Evolutionary conservation across 2,113 vertebrate species (phyloP).

Genomic region (Notarius quadriscutis): DNA sequence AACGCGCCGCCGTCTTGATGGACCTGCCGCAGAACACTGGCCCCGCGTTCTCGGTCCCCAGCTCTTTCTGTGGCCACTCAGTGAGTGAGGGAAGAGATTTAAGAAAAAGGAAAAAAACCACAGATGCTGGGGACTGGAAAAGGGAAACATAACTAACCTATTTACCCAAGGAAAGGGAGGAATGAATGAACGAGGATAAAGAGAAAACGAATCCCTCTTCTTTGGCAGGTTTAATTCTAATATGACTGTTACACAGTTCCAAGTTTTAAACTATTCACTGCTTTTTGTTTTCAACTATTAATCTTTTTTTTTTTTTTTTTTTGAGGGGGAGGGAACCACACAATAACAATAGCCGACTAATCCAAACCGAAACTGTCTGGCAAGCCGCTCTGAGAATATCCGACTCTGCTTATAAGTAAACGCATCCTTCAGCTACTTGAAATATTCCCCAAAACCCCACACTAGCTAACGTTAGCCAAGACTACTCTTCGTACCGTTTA

Average conservation of each 20-base stretch:
- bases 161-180: slow-evolving; percentile 22
- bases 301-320: slow-evolving; percentile 19
- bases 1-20: slow-evolving; percentile 81
- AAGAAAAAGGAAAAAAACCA: background rate
- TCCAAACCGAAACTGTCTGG: slow-evolving; percentile 19
- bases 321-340: too few species aligned
- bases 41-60: slow-evolving; percentile 7
- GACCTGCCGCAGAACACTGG: slow-evolving; percentile 23
- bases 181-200: background rate
- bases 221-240: slow-evolving; percentile 54
- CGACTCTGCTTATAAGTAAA: slow-evolving; percentile 33
- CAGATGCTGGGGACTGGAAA: slow-evolving; percentile 45
- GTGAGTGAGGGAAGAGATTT: slow-evolving; percentile 28
- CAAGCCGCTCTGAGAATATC: slow-evolving; percentile 31
- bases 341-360: background rate
- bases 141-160: slow-evolving; percentile 51
- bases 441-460: slow-evolving; percentile 14
- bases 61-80: background rate
- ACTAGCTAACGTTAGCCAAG: background rate
- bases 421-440: background rate
- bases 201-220: slow-evolving; percentile 12
- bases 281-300: slow-evolving; percentile 62
- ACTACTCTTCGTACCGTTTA: slow-evolving; percentile 42
- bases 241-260: slow-evolving; percentile 74
- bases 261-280: slow-evolving; percentile 54